A percentile compares a stretch with the other conserved stretches of the same genome.
These are phyloP conservation scores for Zele albiditarsus DNA, from an alignment of 2,888 invertebrate species.

Conservation along the genomic window DNA sequence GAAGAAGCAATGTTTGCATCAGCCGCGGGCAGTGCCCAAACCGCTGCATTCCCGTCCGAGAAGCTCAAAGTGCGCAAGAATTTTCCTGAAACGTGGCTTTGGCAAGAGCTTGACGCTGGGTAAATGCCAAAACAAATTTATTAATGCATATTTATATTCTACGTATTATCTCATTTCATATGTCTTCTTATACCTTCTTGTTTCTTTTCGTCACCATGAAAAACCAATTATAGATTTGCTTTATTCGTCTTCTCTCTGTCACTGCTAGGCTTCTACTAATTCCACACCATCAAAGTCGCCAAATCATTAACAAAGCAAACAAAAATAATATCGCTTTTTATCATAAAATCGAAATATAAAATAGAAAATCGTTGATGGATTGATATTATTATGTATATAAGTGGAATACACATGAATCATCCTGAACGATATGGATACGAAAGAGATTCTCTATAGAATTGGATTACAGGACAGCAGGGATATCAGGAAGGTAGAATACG, in stretches of 20 bases:
- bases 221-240: neutral
- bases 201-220: neutral
- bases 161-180: neutral
- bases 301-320: constrained; percentile 11
- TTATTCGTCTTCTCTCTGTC: neutral
- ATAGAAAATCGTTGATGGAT: neutral
- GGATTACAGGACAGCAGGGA: constrained; percentile 68
- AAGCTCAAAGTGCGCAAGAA: constrained; percentile 76
- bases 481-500: constrained; percentile 68
- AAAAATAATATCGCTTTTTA: neutral
- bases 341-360: too few species aligned
- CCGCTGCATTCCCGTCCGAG: constrained; percentile 61
- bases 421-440: neutral
- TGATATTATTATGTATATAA: neutral
- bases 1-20: constrained; percentile 64
- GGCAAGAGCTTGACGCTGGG: constrained; percentile 78
- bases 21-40: constrained; percentile 58
- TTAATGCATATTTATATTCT: constrained; percentile 40
- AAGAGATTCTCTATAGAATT: constrained; percentile 28
- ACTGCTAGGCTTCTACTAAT: constrained; percentile 5
- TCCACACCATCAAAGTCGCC: neutral
- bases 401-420: neutral
- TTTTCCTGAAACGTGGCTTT: constrained; percentile 85
- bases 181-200: neutral
- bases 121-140: constrained; percentile 67